Evolutionary conservation across 2,797 vertebrate species (phyloP).

Genomic region (Gorsachius magnificus): DNA sequence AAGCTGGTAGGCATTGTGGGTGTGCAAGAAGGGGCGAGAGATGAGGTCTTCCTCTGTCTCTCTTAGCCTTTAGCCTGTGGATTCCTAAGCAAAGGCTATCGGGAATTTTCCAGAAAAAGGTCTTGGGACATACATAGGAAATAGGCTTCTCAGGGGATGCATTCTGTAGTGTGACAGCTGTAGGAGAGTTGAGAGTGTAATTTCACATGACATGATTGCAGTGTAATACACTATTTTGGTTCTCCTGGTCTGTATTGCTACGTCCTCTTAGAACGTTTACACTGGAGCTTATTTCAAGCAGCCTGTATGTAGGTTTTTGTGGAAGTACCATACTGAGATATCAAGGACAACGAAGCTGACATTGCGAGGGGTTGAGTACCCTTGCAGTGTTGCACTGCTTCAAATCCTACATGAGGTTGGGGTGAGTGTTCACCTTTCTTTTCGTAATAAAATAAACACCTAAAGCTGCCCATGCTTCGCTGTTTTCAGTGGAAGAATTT

Average conservation of each 20-base stretch:
- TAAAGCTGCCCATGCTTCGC: background rate
- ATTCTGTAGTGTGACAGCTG: constrained; percentile 31
- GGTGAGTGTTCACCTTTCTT: background rate
- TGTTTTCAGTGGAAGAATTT: background rate
- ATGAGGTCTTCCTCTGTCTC: background rate
- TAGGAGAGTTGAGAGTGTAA: background rate
- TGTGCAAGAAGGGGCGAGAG: background rate
- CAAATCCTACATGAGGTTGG: background rate
- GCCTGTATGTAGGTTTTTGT: background rate
- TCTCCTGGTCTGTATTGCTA: background rate
- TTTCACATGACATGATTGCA: constrained; percentile 15
- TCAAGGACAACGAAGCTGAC: background rate
- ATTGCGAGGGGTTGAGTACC: background rate
- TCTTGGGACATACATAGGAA: background rate
- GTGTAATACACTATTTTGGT: constrained; percentile 51
- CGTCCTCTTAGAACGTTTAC: background rate
- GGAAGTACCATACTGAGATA: background rate
- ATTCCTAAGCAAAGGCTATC: background rate
- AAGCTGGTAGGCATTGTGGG: background rate
- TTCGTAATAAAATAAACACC: background rate
- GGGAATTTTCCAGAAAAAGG: background rate
- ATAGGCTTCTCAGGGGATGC: background rate
- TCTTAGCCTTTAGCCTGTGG: background rate
- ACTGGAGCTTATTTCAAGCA: background rate
- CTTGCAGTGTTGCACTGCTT: background rate